Evolutionary conservation across 2,888 invertebrate genomes (phyloP).

Genomic region (Teinopalpus imperialis): DNA sequence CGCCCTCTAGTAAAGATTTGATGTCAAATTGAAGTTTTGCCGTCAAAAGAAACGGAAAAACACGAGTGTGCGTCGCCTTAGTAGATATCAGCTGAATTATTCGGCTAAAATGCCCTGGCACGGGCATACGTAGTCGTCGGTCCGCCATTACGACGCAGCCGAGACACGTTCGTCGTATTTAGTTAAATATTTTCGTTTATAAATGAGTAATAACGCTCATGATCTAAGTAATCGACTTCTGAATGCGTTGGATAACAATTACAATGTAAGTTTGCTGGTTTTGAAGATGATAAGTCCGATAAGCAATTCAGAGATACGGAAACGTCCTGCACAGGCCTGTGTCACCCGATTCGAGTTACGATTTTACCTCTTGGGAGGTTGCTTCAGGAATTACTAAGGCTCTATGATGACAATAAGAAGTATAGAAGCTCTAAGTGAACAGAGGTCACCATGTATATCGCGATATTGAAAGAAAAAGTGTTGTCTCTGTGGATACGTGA

Average conservation of each 20-base stretch:
- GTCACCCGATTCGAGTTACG: conserved; percentile 76
- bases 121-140: conserved; percentile 83
- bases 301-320: conserved; percentile 67
- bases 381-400: conserved; percentile 49
- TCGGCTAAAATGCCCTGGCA: conserved; percentile 83
- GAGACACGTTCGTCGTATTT: conserved; percentile 83
- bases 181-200: conserved; percentile 84
- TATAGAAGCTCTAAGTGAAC: conserved; percentile 43
- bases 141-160: conserved; percentile 83
- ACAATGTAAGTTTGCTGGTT: conserved; percentile 94
- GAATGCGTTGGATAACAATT: conserved; percentile 97
- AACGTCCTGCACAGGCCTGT: conserved; percentile 78
- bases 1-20: conserved; percentile 53
- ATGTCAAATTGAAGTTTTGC: conserved; percentile 49
- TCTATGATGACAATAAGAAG: conserved; percentile 43
- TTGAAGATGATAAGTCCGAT: conserved; percentile 66
- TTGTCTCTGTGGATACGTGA: conserved; percentile 64
- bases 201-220: conserved; percentile 92
- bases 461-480: conserved; percentile 53
- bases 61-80: conserved; percentile 80
- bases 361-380: conserved; percentile 67
- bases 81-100: conserved; percentile 83
- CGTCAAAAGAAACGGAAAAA: conserved; percentile 82
- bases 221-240: conserved; percentile 98
- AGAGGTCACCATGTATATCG: conserved; percentile 47